Percentiles rank a stretch among this genome's conserved stretches.
Evolutionary conservation across 2,797 vertebrate genomes (phyloP).

Genomic region (Sebastes iracundus): DNA sequence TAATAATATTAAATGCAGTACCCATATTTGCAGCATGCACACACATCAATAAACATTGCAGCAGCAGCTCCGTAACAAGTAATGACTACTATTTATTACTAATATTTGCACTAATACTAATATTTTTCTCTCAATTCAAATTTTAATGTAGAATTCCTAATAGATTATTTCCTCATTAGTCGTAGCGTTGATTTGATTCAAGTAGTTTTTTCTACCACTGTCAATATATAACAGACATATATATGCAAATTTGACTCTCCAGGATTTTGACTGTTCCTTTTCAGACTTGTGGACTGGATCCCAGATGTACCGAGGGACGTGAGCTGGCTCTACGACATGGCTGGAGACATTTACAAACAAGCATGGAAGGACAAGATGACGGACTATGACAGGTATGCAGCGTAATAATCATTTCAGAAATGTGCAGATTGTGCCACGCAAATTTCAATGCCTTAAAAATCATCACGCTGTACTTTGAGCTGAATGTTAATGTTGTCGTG

Average conservation of each 20-base stretch:
- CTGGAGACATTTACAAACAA: conserved; percentile 40
- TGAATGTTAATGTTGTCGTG: neutral
- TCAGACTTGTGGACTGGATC: conserved; percentile 66
- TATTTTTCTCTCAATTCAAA: neutral
- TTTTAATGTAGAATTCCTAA: neutral
- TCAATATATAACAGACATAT: neutral
- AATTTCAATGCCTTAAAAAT: neutral
- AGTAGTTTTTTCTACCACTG: neutral
- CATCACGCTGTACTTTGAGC: neutral
- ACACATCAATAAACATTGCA: too few species aligned
- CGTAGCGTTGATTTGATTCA: rapidly evolving
- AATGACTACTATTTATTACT: neutral
- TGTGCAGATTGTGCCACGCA: neutral
- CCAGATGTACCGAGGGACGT: conserved; percentile 49
- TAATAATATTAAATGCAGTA: neutral
- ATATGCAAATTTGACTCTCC: neutral
- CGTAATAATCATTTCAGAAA: neutral
- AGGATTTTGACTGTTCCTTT: neutral
- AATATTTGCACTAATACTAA: neutral
- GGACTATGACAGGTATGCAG: conserved; percentile 22
- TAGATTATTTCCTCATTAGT: neutral
- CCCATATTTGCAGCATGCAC: too few species aligned
- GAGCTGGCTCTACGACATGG: conserved; percentile 52
- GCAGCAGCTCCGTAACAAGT: too few species aligned
- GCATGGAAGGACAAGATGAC: neutral